Evolutionary conservation across 2,113 vertebrate genomes (phyloP), one percentile per base, ranked within the genome.

Genomic region (Lepisosteus oculatus): DNA sequence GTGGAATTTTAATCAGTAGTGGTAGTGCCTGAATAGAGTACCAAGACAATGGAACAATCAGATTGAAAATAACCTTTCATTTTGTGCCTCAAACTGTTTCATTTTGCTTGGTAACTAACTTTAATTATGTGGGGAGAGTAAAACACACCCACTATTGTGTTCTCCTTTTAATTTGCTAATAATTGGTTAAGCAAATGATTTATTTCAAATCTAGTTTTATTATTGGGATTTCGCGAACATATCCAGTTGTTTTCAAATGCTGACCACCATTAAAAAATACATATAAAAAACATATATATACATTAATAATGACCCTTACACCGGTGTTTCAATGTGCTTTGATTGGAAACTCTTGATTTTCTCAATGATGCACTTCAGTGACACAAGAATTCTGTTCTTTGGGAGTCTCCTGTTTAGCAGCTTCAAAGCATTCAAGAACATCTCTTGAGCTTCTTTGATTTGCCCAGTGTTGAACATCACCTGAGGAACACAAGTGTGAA

Each of bases 401-500:
- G 70, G 75, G 17, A 72, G 12, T 9, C 61, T 14, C 7, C 67
- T 57, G 7, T 57, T 59, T 42, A 76, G 75, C 3, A 69, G 66
- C 71, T 45, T 57, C 43, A 69, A 9, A 4, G 75, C 75, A 7
- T 61, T 69, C 8, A 11, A 2, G 11, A 76, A 72, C 67, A 65
- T 72, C 15, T 45, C 47, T 70, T 72, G 70, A 42, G 75, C 70
- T 51, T 76, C 71, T 15, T 65, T 12, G 6, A 76, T 72, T 47
- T 72, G 70, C 4, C 75, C 75, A 11, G 66, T 68, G 70, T 72
- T 76, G 43, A 57, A 76, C 67, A 69, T 44, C 59, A 76, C 67
- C 75, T 76, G 44, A 29, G 29, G 29, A 29, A 29, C 29, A 2
- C 29, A 29, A 29, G 29, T 29, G 29, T 29, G 29, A 29, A 29